Conservation (phyloP, 1,140 invertebrate species). For the Tetraneura akinire region DNA sequence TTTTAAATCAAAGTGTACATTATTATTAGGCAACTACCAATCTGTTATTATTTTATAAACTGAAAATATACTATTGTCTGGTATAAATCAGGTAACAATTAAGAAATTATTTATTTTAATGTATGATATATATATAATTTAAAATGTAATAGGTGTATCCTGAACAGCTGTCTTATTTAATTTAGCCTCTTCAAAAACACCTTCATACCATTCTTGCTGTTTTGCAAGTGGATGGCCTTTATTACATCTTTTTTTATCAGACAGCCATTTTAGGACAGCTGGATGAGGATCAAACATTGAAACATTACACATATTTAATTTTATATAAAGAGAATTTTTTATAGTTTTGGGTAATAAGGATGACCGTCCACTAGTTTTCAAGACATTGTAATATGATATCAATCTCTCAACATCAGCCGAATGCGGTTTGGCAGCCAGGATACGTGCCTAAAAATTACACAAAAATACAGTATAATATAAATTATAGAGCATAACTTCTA, state of each 20-base stretch:
- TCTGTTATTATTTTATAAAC: no score
- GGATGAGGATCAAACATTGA: constrained; percentile 5
- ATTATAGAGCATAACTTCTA: background rate
- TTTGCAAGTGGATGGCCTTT: background rate
- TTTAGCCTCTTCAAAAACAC: background rate
- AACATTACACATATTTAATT: background rate
- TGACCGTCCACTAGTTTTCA: background rate
- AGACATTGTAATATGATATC: background rate
- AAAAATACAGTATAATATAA: background rate
- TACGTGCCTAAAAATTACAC: constrained; percentile 9
- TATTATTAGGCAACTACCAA: no score
- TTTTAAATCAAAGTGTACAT: no score
- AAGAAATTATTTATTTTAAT: no score
- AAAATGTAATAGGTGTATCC: background rate
- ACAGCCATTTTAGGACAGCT: background rate
- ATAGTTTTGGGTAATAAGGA: background rate
- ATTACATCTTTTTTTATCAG: background rate
- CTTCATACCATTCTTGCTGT: background rate
- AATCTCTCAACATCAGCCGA: constrained; percentile 3
- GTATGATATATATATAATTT: background rate
- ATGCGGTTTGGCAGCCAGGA: no score
- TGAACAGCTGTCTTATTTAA: constrained; percentile 8
- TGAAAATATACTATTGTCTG: no score
- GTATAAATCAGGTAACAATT: no score
- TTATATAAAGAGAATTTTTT: background rate